Base-by-base conservation (phyloP, 2,888 invertebrate species). In the Hypsopygia costalis region DNA sequence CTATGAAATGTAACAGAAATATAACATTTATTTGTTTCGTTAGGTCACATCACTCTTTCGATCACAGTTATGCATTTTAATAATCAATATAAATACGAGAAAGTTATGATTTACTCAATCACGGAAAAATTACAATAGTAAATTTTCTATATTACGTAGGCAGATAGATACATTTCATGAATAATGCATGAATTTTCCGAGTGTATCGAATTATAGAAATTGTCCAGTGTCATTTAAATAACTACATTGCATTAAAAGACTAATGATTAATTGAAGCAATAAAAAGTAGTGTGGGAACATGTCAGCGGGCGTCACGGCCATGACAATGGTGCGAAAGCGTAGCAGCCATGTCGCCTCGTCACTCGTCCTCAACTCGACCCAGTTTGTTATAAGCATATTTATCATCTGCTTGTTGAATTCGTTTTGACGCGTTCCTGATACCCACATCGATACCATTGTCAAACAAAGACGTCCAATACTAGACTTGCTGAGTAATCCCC, bases 381-480 rank as follows among this genome's bases (percentile, higher is more conserved):
- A 67, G 61, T 64, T 76, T 50, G 34, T 46, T 53, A 49, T 43
- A 11, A 62, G 46, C 58, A 69, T 72, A 21, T 8, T 69, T 59
- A 62, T 70, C 63, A 66, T 47, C 49, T 46, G 33, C 36, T 40
- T 41, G 30, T 34, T 27, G 27, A 42, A 34, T 42, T 31, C 25
- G 36, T 38, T 41, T 36, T 34, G 52, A 47, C 54, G 52, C 46
- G 72, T 60, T 62, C 73, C 61, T 74, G 75, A 76, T 78, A 66
- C 74, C 71, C 59, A 73, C 64, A 68, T 76, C 62, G 77, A 78
- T 79, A 72, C 59, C 55, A 70, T 70, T 74, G 70, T 71, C 54
- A 48, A 53, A 47, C 49, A 49, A 55, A 57, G 51, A 51, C 40
- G 45, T 43, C 50, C 44, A 55, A 56, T 51, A 49, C 35, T 50